A percentile compares a stretch with the other conserved stretches of the same genome.
Evolutionary conservation across 2,113 vertebrate genomes (phyloP).

Genomic region (Neogale vison): DNA sequence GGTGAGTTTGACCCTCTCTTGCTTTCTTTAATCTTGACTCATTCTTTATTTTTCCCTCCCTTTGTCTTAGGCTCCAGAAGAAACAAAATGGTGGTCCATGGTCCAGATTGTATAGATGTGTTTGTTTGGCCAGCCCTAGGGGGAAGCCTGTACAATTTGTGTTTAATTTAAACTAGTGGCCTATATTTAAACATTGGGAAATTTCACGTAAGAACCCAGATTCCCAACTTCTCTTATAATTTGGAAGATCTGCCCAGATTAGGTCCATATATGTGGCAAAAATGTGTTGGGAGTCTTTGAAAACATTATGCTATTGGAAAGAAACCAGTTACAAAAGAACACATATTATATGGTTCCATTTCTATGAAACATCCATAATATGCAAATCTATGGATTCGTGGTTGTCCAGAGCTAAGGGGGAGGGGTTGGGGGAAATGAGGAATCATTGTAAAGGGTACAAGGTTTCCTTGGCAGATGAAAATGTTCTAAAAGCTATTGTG

Average conservation of each 20-base stretch:
- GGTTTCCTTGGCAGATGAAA: not conserved
- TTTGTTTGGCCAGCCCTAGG: not conserved
- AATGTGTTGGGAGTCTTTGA: not conserved
- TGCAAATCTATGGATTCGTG: not conserved
- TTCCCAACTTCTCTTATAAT: constrained; percentile 22
- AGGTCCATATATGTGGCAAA: not conserved
- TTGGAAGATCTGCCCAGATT: not conserved
- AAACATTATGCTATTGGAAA: not conserved
- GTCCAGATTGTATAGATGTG: not conserved
- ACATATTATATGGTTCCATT: not conserved
- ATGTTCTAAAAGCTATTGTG: not conserved
- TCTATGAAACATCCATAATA: not conserved
- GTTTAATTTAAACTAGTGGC: not conserved
- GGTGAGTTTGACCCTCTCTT: not conserved
- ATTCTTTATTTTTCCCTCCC: not conserved
- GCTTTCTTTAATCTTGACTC: not conserved
- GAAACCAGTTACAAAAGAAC: not conserved
- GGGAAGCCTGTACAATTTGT: not conserved
- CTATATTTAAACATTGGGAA: not conserved
- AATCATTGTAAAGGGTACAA: not conserved
- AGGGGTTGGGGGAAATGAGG: not conserved
- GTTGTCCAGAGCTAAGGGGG: not conserved
- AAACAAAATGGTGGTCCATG: not conserved
- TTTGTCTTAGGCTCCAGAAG: not conserved
- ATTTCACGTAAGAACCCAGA: not conserved